A percentile compares a stretch with the other conserved stretches of the same genome.
Evolutionary conservation across 1,140 invertebrate species (phyloP).

Genomic region (Eurosta solidaginis): DNA sequence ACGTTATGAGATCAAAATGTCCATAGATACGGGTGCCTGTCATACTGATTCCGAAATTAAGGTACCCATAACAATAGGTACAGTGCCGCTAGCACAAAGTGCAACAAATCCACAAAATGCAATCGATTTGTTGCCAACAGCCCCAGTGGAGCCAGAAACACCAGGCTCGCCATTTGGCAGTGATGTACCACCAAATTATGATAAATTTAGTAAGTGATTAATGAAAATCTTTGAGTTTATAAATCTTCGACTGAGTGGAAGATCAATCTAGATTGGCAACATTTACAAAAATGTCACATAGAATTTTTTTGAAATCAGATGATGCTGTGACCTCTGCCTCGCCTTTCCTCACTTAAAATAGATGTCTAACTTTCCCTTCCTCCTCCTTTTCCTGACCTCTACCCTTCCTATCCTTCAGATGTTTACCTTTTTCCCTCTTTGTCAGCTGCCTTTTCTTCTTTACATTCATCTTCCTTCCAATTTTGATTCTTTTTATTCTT

Average conservation of each 20-base stretch:
- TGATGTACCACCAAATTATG: slow-evolving; percentile 23
- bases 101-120: slow-evolving; percentile 19
- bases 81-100: slow-evolving; percentile 47
- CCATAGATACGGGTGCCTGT: slow-evolving; percentile 42
- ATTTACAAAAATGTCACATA: too few relatives aligned
- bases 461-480: too few relatives aligned
- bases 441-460: too few relatives aligned
- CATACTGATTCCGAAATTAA: slow-evolving; percentile 40
- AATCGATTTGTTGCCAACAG: not conserved
- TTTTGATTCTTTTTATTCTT: too few relatives aligned
- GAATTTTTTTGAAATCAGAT: too few relatives aligned
- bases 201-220: slow-evolving; percentile 30
- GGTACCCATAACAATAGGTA: slow-evolving; percentile 49
- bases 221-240: not conserved
- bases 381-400: too few relatives aligned
- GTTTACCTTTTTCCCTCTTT: too few relatives aligned
- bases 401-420: too few relatives aligned
- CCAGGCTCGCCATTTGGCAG: not conserved
- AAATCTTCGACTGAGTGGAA: not conserved
- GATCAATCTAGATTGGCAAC: too few relatives aligned
- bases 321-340: too few relatives aligned
- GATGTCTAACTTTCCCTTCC: too few relatives aligned
- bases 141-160: not conserved
- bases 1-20: slow-evolving; percentile 39
- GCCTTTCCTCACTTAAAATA: too few relatives aligned